Base-by-base conservation (phyloP, 2,888 invertebrate genomes). In the Heliconius ismenius region DNA sequence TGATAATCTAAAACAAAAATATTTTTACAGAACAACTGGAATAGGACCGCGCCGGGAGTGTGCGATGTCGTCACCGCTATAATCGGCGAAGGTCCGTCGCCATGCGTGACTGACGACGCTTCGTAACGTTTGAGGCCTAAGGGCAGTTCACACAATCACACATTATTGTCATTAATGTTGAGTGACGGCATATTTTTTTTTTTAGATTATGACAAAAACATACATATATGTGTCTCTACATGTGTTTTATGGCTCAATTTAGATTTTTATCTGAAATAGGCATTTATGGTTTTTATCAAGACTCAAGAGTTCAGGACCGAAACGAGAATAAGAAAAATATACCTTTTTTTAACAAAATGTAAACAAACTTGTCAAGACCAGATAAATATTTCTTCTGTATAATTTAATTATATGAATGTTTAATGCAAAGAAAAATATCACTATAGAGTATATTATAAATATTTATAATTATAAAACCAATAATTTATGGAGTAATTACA, bases 41-140 rank as follows among this genome's bases (percentile, higher is more conserved):
- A 80, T 82, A 82, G 82, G 84, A 83, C 82, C 81, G 84, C 81
- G 84, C 75, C 83, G 86, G 87, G 86, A 86, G 85, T 83, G 83
- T 80, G 84, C 84, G 88, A 91, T 93, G 90, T 85, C 92, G 93
- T 93, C 93, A 93, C 85, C 93, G 92, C 92, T 92, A 92, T 90
- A 90, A 88, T 83, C 87, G 87, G 84, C 88, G 89, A 91, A 92
- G 92, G 92, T 88, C 91, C 85, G 87, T 84, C 84, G 84, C 81
- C 85, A 84, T 85, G 85, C 85, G 86, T 83, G 85, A 85, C 85
- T 83, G 82, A 73, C 83, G 82, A 81, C 83, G 81, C 78, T 79
- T 78, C 76, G 75, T 82, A 76, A 76, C 76, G 70, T 76, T 76
- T 80, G 73, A 76, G 43, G 75, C 74, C 76, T 81, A 78, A 79